These are phyloP conservation scores for Hypsibius dujardini DNA, from an alignment of 1,140 invertebrate genomes.

Conservation along the genomic window DNA sequence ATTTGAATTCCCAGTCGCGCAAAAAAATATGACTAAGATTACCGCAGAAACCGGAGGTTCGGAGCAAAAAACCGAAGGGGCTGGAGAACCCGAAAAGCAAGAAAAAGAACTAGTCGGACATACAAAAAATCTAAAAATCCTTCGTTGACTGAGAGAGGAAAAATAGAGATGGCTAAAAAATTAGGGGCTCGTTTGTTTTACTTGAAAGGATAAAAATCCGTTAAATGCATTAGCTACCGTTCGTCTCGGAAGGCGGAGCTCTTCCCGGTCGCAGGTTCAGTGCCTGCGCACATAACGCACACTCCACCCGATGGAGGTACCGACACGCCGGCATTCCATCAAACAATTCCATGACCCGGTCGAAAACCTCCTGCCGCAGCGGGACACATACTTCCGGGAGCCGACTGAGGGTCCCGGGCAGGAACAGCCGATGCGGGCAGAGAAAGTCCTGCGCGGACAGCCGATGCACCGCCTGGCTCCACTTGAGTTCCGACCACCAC, in stretches of 20 bases:
- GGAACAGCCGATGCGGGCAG: conserved; percentile 3
- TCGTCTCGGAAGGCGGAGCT: neutral
- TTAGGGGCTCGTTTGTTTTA: neutral
- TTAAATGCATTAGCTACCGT: neutral
- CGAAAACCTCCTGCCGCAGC: neutral
- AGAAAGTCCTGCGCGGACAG: neutral
- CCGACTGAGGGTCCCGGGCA: neutral
- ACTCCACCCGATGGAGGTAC: neutral
- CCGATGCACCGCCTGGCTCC: neutral
- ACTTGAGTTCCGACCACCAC: conserved; percentile 4
- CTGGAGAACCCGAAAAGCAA: no score
- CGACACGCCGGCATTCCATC: neutral
- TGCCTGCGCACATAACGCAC: neutral
- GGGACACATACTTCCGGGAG: neutral
- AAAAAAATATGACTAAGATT: no score
- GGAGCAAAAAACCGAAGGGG: neutral
- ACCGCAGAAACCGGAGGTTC: neutral
- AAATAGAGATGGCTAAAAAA: neutral
- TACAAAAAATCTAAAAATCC: neutral
- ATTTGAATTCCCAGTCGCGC: no score
- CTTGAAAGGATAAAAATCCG: neutral
- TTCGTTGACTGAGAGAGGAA: neutral
- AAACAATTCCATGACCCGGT: neutral
- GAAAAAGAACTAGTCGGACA: neutral
- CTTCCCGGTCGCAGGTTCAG: neutral